Evolutionary conservation across 1,140 invertebrate species (phyloP), one percentile per base, ranked within the genome.

Genomic region (Mizuhopecten yessoensis): DNA sequence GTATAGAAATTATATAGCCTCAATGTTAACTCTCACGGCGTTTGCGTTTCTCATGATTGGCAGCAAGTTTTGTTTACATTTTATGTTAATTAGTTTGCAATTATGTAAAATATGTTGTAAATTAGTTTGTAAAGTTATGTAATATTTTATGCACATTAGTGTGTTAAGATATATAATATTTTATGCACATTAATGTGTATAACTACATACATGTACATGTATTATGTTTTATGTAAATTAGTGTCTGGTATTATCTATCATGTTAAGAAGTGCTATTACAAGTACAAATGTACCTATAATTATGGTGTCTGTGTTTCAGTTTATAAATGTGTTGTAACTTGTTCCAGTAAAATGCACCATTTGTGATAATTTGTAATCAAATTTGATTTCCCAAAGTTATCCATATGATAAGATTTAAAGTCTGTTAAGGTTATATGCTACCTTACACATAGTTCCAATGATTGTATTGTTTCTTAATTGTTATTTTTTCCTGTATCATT

Each of bases 11-110:
- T 23, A 57, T n/a, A n/a, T 11, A 11, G 13, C 57, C 57, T 75
- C n/a, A 75, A 75, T n/a, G 57, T 29, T 17, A n/a, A 75, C 15
- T 20, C 45, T 3, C 3, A 57, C n/a, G 2, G 11, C 57, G 29
- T 75, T 29, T 29, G 57, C 29, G n/a, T 75, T 75, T 75, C 57
- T 75, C n/a, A 75, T 75, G 57, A 29, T 75, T 75, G 57, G 57
- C 57, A 75, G 57, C 57, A 75, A 75, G 23, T 75, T 75, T 75
- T 29, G 11, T 29, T 75, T n/a, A 29, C 23, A n/a, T n/a, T 75
- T 75, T 75, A 75, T 75, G 23, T 29, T 7, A 75, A 75, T 75
- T 75, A 11, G n/a, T n/a, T n/a, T n/a, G n/a, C n/a, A n/a, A n/a
- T n/a, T n/a, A 75, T 29, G 57, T 29, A 29, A 29, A 75, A n/a